Percentiles rank a stretch among this genome's conserved stretches.
phyloP scores from a whole-genome alignment of 2,797 vertebrate genomes.

The Propithecus perrieri region DNA sequence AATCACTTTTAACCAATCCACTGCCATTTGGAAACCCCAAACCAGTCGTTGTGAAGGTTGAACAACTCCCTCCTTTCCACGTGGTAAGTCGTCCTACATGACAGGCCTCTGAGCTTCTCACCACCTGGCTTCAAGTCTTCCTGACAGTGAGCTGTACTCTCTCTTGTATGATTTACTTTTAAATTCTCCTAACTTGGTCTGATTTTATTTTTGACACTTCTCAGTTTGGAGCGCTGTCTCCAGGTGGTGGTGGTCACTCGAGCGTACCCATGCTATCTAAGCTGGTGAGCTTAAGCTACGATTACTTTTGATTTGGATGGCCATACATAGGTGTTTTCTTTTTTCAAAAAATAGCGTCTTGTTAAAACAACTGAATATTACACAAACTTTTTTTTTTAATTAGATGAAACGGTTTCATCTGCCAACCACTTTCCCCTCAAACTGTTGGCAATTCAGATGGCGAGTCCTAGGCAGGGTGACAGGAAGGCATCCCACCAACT shows the following conservation, averaged over 20 bases:
- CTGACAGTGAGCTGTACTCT: too few species aligned
- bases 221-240: background rate
- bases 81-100: background rate
- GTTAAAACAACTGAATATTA: background rate
- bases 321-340: background rate
- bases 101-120: background rate
- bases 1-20: background rate
- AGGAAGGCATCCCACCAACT: rapidly evolving
- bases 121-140: background rate
- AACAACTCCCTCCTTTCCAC: too few species aligned
- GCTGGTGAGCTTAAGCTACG: background rate
- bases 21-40: background rate
- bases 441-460: background rate
- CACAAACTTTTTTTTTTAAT: background rate
- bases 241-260: background rate
- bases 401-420: background rate
- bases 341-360: background rate
- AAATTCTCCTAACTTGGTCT: background rate
- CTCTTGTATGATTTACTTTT: background rate
- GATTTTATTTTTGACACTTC: background rate
- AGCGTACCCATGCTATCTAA: background rate
- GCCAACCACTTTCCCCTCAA: background rate
- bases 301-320: background rate
- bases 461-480: background rate
- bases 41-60: background rate